Evolutionary conservation across 2,888 invertebrate genomes (phyloP).

Genomic region (Drosophila ustulata): DNA sequence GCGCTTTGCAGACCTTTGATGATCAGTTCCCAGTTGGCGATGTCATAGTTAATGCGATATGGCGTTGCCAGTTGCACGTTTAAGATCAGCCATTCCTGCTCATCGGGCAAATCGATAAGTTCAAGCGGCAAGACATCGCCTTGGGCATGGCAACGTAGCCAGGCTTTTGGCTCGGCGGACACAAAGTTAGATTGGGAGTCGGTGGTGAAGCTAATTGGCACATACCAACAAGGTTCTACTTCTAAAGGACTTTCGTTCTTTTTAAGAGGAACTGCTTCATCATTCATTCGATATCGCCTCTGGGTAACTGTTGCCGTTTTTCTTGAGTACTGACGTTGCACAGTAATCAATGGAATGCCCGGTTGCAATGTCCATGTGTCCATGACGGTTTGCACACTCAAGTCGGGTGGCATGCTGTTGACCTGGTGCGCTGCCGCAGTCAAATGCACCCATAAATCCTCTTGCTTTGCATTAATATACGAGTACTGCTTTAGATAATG

Average conservation of each 20-base stretch:
- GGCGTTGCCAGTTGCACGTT: constrained; percentile 90
- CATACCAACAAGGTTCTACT: constrained; percentile 86
- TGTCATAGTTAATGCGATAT: constrained; percentile 91
- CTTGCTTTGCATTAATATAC: constrained; percentile 91
- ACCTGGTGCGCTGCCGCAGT: constrained; percentile 86
- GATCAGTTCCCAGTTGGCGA: constrained; percentile 89
- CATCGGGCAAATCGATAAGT: constrained; percentile 81
- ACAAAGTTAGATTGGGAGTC: constrained; percentile 85
- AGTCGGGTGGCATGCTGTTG: constrained; percentile 85
- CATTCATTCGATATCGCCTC: constrained; percentile 82
- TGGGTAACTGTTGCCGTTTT: constrained; percentile 87
- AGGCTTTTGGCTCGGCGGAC: constrained; percentile 85
- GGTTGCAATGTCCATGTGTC: constrained; percentile 94
- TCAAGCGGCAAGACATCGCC: constrained; percentile 30
- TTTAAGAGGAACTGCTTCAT: background rate
- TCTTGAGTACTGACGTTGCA: constrained; percentile 87
- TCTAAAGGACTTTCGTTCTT: background rate
- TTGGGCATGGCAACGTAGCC: constrained; percentile 85
- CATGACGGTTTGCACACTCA: constrained; percentile 91
- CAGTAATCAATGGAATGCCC: constrained; percentile 91
- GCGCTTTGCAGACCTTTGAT: constrained; percentile 86
- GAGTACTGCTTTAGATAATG: constrained; percentile 88
- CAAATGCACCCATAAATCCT: constrained; percentile 92
- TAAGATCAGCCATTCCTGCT: constrained; percentile 89
- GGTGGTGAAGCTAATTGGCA: constrained; percentile 87